phyloP scores from a whole-genome alignment of 1,140 invertebrate genomes.

The Calycopis cecrops region DNA sequence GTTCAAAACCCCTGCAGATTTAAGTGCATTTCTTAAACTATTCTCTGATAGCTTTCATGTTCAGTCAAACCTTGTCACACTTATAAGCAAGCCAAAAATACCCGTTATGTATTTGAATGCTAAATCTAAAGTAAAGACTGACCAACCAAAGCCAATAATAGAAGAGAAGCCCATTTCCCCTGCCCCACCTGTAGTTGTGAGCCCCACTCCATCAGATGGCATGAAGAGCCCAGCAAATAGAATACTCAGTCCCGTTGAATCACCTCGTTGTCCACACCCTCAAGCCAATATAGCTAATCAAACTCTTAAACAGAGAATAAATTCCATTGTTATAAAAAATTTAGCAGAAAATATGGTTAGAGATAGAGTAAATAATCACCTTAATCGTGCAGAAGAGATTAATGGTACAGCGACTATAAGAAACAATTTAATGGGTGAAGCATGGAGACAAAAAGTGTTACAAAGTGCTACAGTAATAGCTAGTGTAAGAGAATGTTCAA shows the following conservation, averaged over 20 bases:
- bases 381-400: conserved; percentile 55
- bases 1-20: conserved; percentile 90
- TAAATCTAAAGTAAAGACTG: conserved; percentile 67
- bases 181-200: conserved; percentile 47
- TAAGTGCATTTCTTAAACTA: conserved; percentile 91
- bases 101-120: conserved; percentile 74
- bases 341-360: conserved; percentile 92
- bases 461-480: conserved; percentile 87
- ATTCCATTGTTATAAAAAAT: conserved; percentile 90
- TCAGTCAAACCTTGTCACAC: conserved; percentile 90
- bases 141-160: conserved; percentile 60
- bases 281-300: conserved; percentile 78
- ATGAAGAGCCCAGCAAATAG: conserved; percentile 62
- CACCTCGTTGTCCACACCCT: conserved; percentile 60
- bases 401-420: conserved; percentile 57
- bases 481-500: conserved; percentile 83
- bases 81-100: conserved; percentile 83
- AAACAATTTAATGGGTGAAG: conserved; percentile 79
- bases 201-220: conserved; percentile 66
- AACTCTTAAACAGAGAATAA: conserved; percentile 90
- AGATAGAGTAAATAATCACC: conserved; percentile 78
- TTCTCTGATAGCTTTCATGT: conserved; percentile 93
- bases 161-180: conserved; percentile 55
- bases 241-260: conserved; percentile 64
- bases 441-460: conserved; percentile 87